Evolutionary conservation across 1,140 invertebrate species (phyloP), one percentile per base, ranked within the genome.

Genomic region (Drosophila sulfurigaster): DNA sequence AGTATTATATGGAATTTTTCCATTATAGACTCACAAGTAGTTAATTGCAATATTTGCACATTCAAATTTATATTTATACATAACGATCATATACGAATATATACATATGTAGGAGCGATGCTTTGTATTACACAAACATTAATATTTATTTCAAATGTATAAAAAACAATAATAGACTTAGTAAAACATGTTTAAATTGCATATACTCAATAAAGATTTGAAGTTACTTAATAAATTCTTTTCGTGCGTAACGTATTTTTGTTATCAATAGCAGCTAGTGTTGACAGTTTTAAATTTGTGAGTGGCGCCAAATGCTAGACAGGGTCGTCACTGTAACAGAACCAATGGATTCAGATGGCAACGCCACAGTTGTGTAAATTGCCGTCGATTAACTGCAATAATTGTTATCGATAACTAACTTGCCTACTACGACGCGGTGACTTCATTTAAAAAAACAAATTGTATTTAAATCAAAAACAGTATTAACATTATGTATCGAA

Each of bases 141-240:
- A 46, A 35, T 57, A 76, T 68, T 68, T 72, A 65, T 46, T 58
- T 49, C 7, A 68, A 62, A 69, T 35, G 46, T 67, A 52, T 32
- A 68, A 28, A 38, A 58, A 70, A 71, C 76, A 88, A 80, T 79
- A 87, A 82, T 71, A 72, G 66, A 65, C 49, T 82, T 79, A 73
- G 75, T 48, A 68, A 62, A 59, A 57, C 54, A 73, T 74, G 48
- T 43, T 58, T 75, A 41, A 77, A 10, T 16, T 63, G 30, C 25
- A 20, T 57, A 60, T 71, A 64, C 57, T 85, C 48, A 85, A 86
- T 69, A 73, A 81, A 71, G 51, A 68, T 71, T 57, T 58, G 6
- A 78, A 75, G 71, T 79, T 63, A 52, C 51, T 52, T 52, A 52
- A 13, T 25, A 25, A 25, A 20, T 20, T 20, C 3, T 3, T 20